Percentiles rank a stretch among this genome's conserved stretches.
Conservation (phyloP, 2,797 vertebrate species). For the Rhincodon typus region DNA sequence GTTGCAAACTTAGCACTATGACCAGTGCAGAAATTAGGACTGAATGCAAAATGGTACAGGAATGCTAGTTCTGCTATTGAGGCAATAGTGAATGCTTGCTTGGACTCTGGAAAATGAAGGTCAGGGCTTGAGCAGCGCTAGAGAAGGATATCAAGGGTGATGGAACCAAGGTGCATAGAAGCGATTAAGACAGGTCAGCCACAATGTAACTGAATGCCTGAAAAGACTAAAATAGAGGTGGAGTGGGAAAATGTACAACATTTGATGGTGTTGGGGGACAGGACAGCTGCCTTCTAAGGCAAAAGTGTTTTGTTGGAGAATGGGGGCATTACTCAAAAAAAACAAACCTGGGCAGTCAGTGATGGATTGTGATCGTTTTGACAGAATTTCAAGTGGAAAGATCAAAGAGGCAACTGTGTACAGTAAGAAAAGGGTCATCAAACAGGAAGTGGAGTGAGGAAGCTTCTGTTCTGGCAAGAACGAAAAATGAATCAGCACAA, state of each 20-base stretch:
- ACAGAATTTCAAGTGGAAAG: not conserved
- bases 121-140: not conserved
- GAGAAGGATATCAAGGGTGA: not conserved
- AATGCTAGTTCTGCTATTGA: not conserved
- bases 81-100: not conserved
- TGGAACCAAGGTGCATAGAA: no score
- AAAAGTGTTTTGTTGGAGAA: not conserved
- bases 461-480: not conserved
- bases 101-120: not conserved
- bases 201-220: no score
- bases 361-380: not conserved
- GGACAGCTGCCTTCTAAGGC: not conserved
- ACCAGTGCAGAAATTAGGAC: not conserved
- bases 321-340: not conserved
- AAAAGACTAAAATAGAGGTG: not conserved
- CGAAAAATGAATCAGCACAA: not conserved
- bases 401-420: not conserved
- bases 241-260: not conserved
- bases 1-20: not conserved
- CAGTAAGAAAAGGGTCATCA: not conserved
- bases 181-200: no score
- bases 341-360: not conserved
- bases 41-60: not conserved
- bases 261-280: not conserved
- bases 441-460: not conserved